Conservation (phyloP, 2,797 vertebrate genomes). For the Lateolabrax maculatus region DNA sequence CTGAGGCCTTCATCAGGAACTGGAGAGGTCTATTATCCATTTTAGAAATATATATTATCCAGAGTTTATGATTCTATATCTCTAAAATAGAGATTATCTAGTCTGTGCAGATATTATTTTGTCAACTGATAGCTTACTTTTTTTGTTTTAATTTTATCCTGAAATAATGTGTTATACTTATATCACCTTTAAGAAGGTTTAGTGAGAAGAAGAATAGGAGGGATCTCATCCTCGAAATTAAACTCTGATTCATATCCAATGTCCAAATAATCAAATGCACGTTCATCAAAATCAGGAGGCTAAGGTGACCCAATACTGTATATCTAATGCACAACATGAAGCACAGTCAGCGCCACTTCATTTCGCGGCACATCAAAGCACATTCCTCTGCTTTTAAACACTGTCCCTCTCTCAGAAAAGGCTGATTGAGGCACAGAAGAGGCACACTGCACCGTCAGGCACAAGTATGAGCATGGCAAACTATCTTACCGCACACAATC, state of each 20-base stretch:
- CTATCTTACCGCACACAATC: constrained; percentile 6
- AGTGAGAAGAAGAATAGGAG: constrained; percentile 15
- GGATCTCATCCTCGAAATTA: constrained; percentile 52
- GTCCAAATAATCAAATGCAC: constrained; percentile 65
- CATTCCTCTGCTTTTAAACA: constrained; percentile 61
- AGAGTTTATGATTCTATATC: constrained; percentile 64
- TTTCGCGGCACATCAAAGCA: constrained; percentile 61
- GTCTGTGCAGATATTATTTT: constrained; percentile 53
- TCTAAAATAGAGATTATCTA: constrained; percentile 52
- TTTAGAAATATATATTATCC: constrained; percentile 61
- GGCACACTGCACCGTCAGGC: constrained; percentile 32
- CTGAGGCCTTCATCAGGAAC: constrained; percentile 48
- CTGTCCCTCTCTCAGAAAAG: constrained; percentile 15
- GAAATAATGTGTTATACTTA: constrained; percentile 52
- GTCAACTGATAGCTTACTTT: constrained; percentile 28
- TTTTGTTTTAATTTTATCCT: constrained; percentile 32
- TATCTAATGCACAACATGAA: constrained; percentile 67
- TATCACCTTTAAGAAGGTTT: constrained; percentile 44
- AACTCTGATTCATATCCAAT: constrained; percentile 34
- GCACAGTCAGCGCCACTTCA: constrained; percentile 57
- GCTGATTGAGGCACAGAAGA: constrained; percentile 60
- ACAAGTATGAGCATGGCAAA: constrained; percentile 54
- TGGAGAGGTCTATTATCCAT: constrained; percentile 60
- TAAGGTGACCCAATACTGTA: constrained; percentile 56
- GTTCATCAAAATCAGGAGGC: constrained; percentile 39